Evolutionary conservation across 2,113 vertebrate species (phyloP).

Genomic region (Strix uralensis): DNA sequence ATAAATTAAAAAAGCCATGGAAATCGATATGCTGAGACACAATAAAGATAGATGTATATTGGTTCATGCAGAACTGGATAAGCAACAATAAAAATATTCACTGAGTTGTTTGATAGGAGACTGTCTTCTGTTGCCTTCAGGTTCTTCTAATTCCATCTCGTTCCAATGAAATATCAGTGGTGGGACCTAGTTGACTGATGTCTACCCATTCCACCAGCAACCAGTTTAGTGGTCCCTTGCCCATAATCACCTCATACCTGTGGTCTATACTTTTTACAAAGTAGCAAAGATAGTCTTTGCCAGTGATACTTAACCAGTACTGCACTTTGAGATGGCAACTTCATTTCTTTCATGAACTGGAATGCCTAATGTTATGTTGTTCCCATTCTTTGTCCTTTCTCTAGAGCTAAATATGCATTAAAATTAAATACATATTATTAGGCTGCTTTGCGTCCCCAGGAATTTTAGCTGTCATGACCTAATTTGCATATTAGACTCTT

Average conservation of each 20-base stretch:
- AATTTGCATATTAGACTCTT: conserved; percentile 22
- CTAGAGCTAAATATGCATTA: background rate
- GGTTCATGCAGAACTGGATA: background rate
- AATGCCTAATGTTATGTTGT: background rate
- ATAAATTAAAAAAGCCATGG: conserved; percentile 42
- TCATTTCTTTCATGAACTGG: background rate
- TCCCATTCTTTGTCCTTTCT: background rate
- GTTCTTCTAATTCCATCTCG: background rate
- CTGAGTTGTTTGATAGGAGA: background rate
- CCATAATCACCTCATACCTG: background rate
- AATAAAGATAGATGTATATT: background rate
- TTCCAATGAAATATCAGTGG: background rate
- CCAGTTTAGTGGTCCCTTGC: background rate
- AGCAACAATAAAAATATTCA: background rate
- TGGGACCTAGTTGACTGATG: background rate
- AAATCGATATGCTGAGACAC: background rate
- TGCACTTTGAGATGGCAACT: background rate
- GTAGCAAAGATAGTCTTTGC: background rate
- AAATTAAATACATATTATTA: conserved; percentile 33
- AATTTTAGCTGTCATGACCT: conserved; percentile 7
- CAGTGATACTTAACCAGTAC: background rate
- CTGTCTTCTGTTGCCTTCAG: background rate
- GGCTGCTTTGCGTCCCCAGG: background rate
- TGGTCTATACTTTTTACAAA: background rate
- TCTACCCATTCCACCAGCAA: background rate